Evolutionary conservation across 2,113 vertebrate genomes (phyloP).

Genomic region (Centropus unirufus): DNA sequence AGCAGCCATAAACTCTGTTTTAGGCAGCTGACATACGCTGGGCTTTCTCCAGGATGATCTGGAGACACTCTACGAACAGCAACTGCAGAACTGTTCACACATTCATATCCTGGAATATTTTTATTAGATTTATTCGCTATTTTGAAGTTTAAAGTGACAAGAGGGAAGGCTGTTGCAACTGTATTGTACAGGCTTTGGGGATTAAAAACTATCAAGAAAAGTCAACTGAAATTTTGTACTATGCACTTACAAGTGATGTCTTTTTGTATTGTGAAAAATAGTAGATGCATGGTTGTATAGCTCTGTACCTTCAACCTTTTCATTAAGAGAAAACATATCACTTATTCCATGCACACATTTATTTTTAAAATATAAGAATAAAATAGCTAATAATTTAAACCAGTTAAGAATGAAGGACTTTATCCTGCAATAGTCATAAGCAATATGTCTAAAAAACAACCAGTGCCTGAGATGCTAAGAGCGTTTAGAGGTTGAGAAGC

Average conservation of each 20-base stretch:
- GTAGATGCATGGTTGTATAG: not conserved
- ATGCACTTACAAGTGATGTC: not conserved
- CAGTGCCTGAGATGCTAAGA: not conserved
- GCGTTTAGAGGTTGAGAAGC: not conserved
- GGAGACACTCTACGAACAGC: not conserved
- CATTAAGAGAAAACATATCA: not conserved
- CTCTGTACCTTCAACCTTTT: not conserved
- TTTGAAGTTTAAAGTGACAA: not conserved
- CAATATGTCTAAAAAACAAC: not conserved
- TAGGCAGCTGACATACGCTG: not conserved
- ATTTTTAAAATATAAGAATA: not conserved
- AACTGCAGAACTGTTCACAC: not conserved
- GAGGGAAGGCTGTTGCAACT: not conserved
- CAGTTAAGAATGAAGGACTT: not conserved
- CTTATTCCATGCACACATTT: not conserved
- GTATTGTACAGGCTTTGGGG: not conserved
- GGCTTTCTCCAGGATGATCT: not conserved
- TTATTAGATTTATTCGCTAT: not conserved
- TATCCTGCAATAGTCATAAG: not conserved
- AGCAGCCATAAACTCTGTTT: not conserved
- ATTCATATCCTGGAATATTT: not conserved
- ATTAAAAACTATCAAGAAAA: not conserved
- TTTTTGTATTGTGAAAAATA: not conserved
- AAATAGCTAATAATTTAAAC: not conserved
- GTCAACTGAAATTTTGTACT: not conserved